Percentiles rank a stretch among this genome's conserved stretches.
Conservation (phyloP, 2,888 invertebrate genomes). For the Thymelicus acteon region DNA sequence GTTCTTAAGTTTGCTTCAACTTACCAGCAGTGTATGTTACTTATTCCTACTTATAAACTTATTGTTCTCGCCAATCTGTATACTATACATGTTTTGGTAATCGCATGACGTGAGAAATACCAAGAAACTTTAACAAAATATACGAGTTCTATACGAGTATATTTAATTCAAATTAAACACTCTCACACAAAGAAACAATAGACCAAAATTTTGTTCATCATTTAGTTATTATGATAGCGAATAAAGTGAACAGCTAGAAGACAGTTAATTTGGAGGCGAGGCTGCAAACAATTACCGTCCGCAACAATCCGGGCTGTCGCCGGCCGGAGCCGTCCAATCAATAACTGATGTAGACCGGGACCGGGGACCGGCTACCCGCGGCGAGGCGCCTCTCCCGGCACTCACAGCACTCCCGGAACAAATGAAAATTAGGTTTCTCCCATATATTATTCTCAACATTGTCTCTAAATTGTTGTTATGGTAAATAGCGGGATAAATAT, state of each 20-base stretch:
- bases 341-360: neutral
- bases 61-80: too few relatives aligned
- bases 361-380: neutral
- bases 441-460: neutral
- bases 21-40: too few relatives aligned
- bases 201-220: neutral
- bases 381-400: neutral
- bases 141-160: too few relatives aligned
- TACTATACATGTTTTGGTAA: too few relatives aligned
- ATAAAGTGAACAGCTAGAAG: slow-evolving; percentile 3
- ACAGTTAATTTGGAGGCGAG: slow-evolving; percentile 7
- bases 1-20: too few relatives aligned
- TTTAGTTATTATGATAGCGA: neutral
- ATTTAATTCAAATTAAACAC: too few relatives aligned
- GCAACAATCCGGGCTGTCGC: slow-evolving; percentile 6
- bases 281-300: slow-evolving; percentile 12
- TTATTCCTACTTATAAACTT: too few relatives aligned
- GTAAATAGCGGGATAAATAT: neutral
- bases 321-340: slow-evolving; percentile 6
- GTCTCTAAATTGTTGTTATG: neutral
- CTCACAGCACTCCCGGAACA: neutral
- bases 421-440: neutral
- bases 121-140: too few relatives aligned
- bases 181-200: too few relatives aligned
- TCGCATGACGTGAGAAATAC: too few relatives aligned